A percentile compares a stretch with the other conserved stretches of the same genome.
Conservation (phyloP, 1,140 invertebrate genomes). For the Bombus sylvicola region DNA sequence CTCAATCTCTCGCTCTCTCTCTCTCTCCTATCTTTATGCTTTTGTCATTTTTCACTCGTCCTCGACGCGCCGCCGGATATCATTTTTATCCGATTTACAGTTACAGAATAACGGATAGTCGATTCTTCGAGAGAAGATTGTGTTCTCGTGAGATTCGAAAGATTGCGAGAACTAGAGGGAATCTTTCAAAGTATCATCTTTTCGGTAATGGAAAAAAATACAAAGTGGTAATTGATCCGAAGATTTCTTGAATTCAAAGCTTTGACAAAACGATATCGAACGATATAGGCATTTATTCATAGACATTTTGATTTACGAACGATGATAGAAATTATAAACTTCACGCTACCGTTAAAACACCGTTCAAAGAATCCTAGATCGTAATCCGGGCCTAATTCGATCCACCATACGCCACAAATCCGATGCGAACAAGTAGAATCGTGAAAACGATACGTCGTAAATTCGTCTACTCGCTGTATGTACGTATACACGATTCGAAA, state of each 20-base stretch:
- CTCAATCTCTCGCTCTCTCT: background rate
- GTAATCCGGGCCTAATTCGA: background rate
- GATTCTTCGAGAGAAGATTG: background rate
- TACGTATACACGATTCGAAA: background rate
- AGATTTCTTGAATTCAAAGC: background rate
- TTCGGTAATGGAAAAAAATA: background rate
- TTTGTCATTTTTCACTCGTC: slow-evolving; percentile 31
- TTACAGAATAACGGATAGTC: background rate
- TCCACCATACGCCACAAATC: background rate
- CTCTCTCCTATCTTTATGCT: background rate
- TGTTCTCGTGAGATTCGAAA: background rate
- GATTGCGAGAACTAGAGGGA: background rate
- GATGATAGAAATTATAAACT: background rate
- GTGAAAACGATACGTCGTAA: background rate
- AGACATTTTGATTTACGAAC: background rate
- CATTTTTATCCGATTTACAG: slow-evolving; percentile 22
- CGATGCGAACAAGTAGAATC: background rate
- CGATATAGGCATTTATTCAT: background rate
- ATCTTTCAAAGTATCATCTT: background rate
- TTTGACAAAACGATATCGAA: background rate
- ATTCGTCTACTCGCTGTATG: background rate
- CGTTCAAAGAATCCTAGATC: background rate
- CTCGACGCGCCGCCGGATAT: background rate
- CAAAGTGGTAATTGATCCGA: background rate
- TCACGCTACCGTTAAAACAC: background rate